Conservation (phyloP, 1,140 invertebrate genomes). For the Teleogryllus occipitalis region DNA sequence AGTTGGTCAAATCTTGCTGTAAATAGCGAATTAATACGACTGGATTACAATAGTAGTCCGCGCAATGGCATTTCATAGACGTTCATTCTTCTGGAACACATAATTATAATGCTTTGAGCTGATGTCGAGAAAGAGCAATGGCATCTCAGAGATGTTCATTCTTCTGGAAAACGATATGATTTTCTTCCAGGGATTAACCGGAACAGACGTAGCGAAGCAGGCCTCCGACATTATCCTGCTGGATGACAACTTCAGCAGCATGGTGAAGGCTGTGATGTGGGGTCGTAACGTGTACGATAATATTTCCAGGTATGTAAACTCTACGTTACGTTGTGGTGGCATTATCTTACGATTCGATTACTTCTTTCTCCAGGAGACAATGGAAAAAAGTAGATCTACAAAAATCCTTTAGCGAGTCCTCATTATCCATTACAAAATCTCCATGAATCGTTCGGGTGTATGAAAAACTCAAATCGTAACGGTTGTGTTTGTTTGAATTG, state of each 20-base stretch:
- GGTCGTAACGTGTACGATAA: slow-evolving; percentile 65
- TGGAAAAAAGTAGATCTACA: neutral
- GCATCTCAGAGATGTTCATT: too few relatives aligned
- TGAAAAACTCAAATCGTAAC: too few relatives aligned
- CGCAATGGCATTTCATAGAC: too few relatives aligned
- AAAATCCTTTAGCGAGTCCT: neutral
- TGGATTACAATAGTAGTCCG: too few relatives aligned
- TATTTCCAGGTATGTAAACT: slow-evolving; percentile 42
- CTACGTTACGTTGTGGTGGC: neutral
- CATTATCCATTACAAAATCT: neutral
- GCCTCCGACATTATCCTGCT: slow-evolving; percentile 66
- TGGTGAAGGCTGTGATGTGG: slow-evolving; percentile 69
- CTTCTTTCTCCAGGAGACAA: neutral
- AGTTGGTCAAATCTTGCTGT: too few relatives aligned
- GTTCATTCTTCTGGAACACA: too few relatives aligned
- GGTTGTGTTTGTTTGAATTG: too few relatives aligned
- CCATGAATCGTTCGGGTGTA: too few relatives aligned
- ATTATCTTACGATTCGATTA: neutral
- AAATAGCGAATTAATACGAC: too few relatives aligned
- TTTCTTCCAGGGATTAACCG: slow-evolving; percentile 51
- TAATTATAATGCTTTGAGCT: too few relatives aligned
- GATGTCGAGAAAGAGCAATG: too few relatives aligned
- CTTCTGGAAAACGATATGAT: neutral
- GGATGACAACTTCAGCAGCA: slow-evolving; percentile 64
- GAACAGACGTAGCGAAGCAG: slow-evolving; percentile 66